Base-by-base conservation (phyloP, 2,113 vertebrate species). In the Zosterops pallidus region DNA sequence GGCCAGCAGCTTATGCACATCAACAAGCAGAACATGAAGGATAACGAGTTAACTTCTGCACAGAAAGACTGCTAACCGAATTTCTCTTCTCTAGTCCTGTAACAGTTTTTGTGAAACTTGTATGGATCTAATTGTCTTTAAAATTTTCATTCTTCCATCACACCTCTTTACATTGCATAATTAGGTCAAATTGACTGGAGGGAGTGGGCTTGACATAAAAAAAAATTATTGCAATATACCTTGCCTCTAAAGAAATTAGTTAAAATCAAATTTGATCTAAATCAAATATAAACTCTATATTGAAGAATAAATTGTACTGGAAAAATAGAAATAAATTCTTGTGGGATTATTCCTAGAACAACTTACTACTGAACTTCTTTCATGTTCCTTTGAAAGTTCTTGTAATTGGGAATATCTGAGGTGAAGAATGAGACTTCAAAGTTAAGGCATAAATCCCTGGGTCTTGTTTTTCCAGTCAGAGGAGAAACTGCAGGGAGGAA, bases 11-110 rank as follows among this genome's bases (percentile, higher is more conserved):
- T 42, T 64, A 63, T 42, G 25, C 20, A 46, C 37, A 49, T 63
- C 22, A 69, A 29, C 17, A 75, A 65, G 23, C 5, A 67, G 77
- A 84, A 65, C 9, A 37, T 6, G 25, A 49, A n/a, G 46, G 23
- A 14, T 57, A n/a, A 52, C 17, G n/a, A 26, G 23, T 42, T 35
- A 79, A 57, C 3, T 86, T 90, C 52, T 80, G 5, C 41, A 77
- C 46, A 62, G 41, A 49, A 83, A 52, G 24, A 44, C 6, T 0
- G 1, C 4, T 55, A 59, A 55, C 11, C 35, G 20, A 2, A 3
- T 50, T 76, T 85, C 11, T 52, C 6, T 39, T 80, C 20, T 39
- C 29, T 64, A 52, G 12, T 64, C 23, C 31, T 31, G 10, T 57
- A 31, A 60, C 26, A 65, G 68, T 84, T 72, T 80, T 72, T 39